Conservation (phyloP, 2,888 invertebrate species). For the Matsumyia berberina region DNA sequence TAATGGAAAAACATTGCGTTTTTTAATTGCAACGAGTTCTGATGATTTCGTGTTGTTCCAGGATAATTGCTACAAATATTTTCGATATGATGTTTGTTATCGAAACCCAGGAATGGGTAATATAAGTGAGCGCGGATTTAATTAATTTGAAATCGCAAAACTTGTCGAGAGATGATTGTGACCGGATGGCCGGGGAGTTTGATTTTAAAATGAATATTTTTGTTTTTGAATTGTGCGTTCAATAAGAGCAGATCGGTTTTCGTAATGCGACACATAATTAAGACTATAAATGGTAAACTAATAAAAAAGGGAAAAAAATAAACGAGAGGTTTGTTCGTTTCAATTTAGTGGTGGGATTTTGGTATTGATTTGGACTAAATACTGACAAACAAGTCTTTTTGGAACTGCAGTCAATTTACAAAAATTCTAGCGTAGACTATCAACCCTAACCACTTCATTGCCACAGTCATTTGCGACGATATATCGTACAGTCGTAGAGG, state of each 20-base stretch:
- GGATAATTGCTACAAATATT: conserved; percentile 72
- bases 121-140: conserved; percentile 51
- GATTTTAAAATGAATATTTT: conserved; percentile 20
- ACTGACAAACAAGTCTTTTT: no score
- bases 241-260: neutral
- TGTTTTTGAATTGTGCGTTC: neutral
- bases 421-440: no score
- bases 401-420: no score
- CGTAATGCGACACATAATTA: conserved; percentile 20
- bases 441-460: no score
- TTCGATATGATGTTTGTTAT: conserved; percentile 62
- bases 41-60: conserved; percentile 60
- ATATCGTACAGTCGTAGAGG: no score
- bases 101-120: conserved; percentile 24
- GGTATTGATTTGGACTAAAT: no score
- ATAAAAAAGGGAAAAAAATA: no score
- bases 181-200: neutral
- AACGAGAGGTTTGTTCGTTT: conserved; percentile 32
- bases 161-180: no score
- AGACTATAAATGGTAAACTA: conserved; percentile 17
- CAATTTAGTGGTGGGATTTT: conserved; percentile 4
- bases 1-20: conserved; percentile 65
- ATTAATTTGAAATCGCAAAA: conserved; percentile 60
- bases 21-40: conserved; percentile 62
- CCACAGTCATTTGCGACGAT: no score